These are phyloP conservation scores for Sigmodon hispidus DNA, from an alignment of 2,113 vertebrate genomes.

Conservation along the genomic window DNA sequence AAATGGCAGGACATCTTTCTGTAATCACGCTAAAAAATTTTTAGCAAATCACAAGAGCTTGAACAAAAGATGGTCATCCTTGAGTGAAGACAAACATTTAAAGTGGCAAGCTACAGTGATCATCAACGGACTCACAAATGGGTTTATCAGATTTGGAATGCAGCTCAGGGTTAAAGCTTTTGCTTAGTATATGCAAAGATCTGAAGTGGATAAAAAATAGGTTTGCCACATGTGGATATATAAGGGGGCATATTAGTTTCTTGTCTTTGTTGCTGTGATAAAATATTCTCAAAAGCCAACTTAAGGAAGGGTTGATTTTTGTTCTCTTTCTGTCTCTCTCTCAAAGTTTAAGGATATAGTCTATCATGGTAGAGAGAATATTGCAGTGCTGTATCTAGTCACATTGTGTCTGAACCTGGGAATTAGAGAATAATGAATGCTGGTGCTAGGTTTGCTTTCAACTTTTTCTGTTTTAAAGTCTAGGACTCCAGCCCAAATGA, in stretches of 20 bases:
- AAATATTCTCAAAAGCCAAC: background rate
- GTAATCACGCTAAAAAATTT: background rate
- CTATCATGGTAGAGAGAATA: background rate
- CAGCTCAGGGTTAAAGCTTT: background rate
- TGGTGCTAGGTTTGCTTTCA: background rate
- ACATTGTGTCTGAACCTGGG: background rate
- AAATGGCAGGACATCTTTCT: background rate
- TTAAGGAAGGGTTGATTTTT: background rate
- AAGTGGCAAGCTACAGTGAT: background rate
- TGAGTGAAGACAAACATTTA: background rate
- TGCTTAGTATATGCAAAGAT: background rate
- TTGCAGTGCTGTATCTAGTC: background rate
- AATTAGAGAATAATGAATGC: background rate
- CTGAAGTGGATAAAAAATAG: background rate
- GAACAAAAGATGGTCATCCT: background rate
- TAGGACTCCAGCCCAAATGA: background rate
- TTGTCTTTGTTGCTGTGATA: background rate
- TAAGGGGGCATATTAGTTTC: background rate
- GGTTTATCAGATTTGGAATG: background rate
- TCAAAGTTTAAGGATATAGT: background rate
- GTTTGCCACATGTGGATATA: background rate
- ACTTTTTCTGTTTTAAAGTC: background rate
- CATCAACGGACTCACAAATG: background rate
- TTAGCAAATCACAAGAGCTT: background rate
- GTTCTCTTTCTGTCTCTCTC: too few relatives aligned